Evolutionary conservation across 2,888 invertebrate genomes (phyloP).

Genomic region (Epinotia ramella): DNA sequence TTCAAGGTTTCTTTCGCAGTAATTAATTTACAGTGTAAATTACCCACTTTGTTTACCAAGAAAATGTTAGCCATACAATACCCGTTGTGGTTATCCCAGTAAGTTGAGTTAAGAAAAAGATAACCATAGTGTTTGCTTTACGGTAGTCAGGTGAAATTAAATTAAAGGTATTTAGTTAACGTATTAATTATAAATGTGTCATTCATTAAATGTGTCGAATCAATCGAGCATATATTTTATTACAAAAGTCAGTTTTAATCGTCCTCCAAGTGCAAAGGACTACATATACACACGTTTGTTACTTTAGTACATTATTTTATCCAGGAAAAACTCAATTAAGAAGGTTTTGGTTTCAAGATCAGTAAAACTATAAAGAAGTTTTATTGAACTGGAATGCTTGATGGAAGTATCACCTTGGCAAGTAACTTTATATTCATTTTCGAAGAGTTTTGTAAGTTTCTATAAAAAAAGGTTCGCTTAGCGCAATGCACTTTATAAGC

Average conservation of each 20-base stretch:
- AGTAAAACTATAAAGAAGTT: background rate
- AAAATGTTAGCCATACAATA: background rate
- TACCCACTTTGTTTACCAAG: constrained; percentile 13
- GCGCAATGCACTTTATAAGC: background rate
- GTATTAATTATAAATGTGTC: too few relatives aligned
- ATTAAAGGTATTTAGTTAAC: too few relatives aligned
- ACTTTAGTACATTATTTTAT: background rate
- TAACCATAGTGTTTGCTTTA: background rate
- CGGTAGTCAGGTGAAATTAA: too few relatives aligned
- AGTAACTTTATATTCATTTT: constrained; percentile 14
- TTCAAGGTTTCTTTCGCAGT: constrained; percentile 11
- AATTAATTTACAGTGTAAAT: constrained; percentile 15
- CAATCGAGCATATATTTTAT: background rate
- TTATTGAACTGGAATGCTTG: background rate
- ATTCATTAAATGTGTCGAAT: too few relatives aligned
- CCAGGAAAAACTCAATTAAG: background rate
- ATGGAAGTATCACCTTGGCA: too few relatives aligned
- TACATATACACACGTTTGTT: background rate
- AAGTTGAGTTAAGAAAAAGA: background rate
- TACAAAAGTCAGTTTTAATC: background rate
- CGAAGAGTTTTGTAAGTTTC: background rate
- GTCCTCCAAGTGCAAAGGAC: background rate
- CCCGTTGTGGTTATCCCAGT: background rate
- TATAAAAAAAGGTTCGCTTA: background rate
- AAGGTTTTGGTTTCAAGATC: background rate